Percentiles rank a stretch among this genome's conserved stretches.
Conservation (phyloP, 2,888 invertebrate species). For the Megastigmus dorsalis region DNA sequence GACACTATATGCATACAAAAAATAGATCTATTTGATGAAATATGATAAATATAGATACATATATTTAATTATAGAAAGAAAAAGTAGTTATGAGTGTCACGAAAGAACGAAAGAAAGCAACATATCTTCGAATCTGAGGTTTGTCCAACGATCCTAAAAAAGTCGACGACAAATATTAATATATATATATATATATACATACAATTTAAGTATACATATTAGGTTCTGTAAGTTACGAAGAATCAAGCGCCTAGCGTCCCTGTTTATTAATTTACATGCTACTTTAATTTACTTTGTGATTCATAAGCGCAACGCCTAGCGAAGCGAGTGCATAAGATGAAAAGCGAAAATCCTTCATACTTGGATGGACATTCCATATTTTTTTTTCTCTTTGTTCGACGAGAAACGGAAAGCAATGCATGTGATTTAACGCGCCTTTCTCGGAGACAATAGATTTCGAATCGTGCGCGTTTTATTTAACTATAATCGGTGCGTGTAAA, state of each 20-base stretch:
- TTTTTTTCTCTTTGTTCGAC: slow-evolving; percentile 18
- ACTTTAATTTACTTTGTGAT: slow-evolving; percentile 36
- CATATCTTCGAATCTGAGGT: slow-evolving; percentile 44
- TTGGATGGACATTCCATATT: slow-evolving; percentile 48
- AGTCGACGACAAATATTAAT: slow-evolving; percentile 45
- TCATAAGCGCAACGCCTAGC: slow-evolving; percentile 36
- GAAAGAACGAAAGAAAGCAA: slow-evolving; percentile 38
- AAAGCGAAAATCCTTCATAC: slow-evolving; percentile 46
- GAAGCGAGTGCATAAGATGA: slow-evolving; percentile 32
- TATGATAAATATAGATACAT: slow-evolving; percentile 23
- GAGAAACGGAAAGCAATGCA: slow-evolving; percentile 30
- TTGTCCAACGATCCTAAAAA: slow-evolving; percentile 39
- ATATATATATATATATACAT: slow-evolving; percentile 32
- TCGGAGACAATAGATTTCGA: not conserved
- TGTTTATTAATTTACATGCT: slow-evolving; percentile 26
- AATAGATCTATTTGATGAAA: slow-evolving; percentile 10
- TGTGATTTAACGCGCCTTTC: slow-evolving; percentile 21
- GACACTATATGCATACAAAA: slow-evolving; percentile 1
- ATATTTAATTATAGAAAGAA: slow-evolving; percentile 24
- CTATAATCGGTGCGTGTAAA: slow-evolving; percentile 16
- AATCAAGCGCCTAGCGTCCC: slow-evolving; percentile 1
- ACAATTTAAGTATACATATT: slow-evolving; percentile 14
- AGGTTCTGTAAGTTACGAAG: slow-evolving; percentile 23
- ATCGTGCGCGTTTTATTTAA: slow-evolving; percentile 14
- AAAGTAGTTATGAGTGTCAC: slow-evolving; percentile 16